Base-by-base conservation (phyloP, 2,113 vertebrate species). In the Mastomys coucha region DNA sequence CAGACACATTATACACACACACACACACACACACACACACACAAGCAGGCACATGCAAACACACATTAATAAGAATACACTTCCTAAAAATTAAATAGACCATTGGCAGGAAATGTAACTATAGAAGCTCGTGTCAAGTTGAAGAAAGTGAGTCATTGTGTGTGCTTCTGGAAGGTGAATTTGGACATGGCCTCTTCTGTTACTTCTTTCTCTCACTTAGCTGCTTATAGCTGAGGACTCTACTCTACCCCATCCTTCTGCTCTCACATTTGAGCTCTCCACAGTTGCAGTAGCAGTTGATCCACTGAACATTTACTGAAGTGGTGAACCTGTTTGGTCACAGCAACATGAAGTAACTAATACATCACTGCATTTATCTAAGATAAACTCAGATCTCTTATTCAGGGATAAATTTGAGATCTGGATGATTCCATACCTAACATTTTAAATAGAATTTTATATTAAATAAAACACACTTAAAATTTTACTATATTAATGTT, bases 391-490 rank as follows among this genome's bases (percentile, higher is more conserved):
- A 80, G 73, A 72, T 53, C 5, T 39, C 51, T 17, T 33, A 1
- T 11, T 89, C 85, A n/a, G 0, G 88, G 36, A 86, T 86, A 73
- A 80, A 77, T 56, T 51, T 60, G 17, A 6, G 49, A 63, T 36
- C 51, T 69, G 58, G 33, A 28, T 76, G 22, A 94, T 2, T 84
- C 76, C 13, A 84, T 33, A 63, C 0, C 8, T 92, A 77, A 58
- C 82, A 73, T 70, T 22, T 58, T 58, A 77, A 76, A 94, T 65
- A 60, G 0, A 73, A 65, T 7, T 93, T 94, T 87, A 77, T 72
- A 89, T 87, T 93, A 90, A 93, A 96, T 89, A 86, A 0, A 91
- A 85, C 53, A 93, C 2, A 91, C 33, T 92, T 70, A 90, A 91
- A 70, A 60, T 63, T 70, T 96, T 90, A 92, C 10, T 69, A 80